phyloP scores from a whole-genome alignment of 1,140 invertebrate species.

The Achroia grisella region DNA sequence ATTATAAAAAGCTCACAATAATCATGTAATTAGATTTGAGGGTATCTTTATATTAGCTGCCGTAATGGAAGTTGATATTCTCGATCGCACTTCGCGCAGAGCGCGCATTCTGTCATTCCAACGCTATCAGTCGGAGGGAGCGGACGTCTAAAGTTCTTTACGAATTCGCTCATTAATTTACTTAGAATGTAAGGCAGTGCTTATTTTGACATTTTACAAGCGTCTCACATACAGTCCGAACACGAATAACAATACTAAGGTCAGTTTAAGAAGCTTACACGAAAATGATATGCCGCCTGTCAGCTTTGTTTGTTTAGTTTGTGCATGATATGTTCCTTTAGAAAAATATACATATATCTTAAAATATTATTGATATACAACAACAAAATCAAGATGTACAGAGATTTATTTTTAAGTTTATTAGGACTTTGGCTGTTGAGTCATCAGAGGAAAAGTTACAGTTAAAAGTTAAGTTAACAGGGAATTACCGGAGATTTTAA shows the following conservation, averaged over 20 bases:
- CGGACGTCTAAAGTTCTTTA: slow-evolving; percentile 24
- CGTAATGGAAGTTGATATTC: slow-evolving; percentile 26
- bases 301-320: slow-evolving; percentile 31
- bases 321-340: slow-evolving; percentile 64
- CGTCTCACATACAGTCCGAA: slow-evolving; percentile 25
- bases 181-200: slow-evolving; percentile 66
- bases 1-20: slow-evolving; percentile 61
- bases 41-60: slow-evolving; percentile 43
- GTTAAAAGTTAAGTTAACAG: too few relatives aligned
- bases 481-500: too few relatives aligned
- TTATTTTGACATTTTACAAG: slow-evolving; percentile 43
- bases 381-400: neutral
- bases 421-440: too few relatives aligned
- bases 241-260: slow-evolving; percentile 18
- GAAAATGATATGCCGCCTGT: slow-evolving; percentile 55
- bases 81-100: slow-evolving; percentile 16
- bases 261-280: slow-evolving; percentile 24
- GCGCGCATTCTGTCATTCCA: slow-evolving; percentile 26
- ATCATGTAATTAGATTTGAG: slow-evolving; percentile 30
- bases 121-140: slow-evolving; percentile 30
- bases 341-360: slow-evolving; percentile 7
- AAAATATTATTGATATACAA: neutral
- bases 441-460: too few relatives aligned
- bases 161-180: slow-evolving; percentile 34
- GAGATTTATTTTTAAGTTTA: too few relatives aligned